Evolutionary conservation across 2,888 invertebrate genomes (phyloP).

Genomic region (Notodonta ziczac): DNA sequence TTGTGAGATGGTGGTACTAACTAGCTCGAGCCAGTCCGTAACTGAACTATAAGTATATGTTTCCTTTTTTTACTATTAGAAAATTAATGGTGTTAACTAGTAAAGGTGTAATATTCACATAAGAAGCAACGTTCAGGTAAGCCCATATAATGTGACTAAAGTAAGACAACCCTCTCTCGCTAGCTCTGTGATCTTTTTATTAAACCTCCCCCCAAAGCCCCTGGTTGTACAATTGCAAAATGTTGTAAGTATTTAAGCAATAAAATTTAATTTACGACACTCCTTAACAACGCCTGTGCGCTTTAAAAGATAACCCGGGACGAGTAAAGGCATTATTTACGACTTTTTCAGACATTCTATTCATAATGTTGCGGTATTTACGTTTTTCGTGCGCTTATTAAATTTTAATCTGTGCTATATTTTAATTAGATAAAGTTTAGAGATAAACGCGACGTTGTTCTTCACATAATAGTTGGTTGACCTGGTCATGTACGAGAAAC

Average conservation of each 20-base stretch:
- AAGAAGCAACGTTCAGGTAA: too few species aligned
- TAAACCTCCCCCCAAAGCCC: conserved; percentile 21
- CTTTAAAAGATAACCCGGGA: conserved; percentile 69
- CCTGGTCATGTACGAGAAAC: background rate
- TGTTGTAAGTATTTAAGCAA: conserved; percentile 62
- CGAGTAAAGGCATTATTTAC: conserved; percentile 65
- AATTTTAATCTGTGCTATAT: conserved; percentile 46
- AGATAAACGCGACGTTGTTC: background rate
- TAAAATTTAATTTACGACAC: conserved; percentile 68
- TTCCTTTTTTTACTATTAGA: too few species aligned
- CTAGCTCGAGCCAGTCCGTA: too few species aligned
- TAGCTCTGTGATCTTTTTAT: conserved; percentile 50
- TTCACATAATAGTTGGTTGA: background rate
- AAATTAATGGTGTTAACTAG: too few species aligned
- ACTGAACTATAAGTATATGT: too few species aligned
- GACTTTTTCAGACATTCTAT: conserved; percentile 59
- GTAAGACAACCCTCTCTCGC: conserved; percentile 10
- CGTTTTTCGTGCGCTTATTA: conserved; percentile 53
- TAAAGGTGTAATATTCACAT: too few species aligned
- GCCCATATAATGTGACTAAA: too few species aligned
- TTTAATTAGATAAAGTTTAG: conserved; percentile 38
- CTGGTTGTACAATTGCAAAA: conserved; percentile 54
- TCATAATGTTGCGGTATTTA: conserved; percentile 61
- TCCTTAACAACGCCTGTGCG: conserved; percentile 55
- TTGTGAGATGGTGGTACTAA: too few species aligned